Percentiles rank a stretch among this genome's conserved stretches.
Conservation (phyloP, 2,888 invertebrate genomes). For the Clepsis dumicolana region DNA sequence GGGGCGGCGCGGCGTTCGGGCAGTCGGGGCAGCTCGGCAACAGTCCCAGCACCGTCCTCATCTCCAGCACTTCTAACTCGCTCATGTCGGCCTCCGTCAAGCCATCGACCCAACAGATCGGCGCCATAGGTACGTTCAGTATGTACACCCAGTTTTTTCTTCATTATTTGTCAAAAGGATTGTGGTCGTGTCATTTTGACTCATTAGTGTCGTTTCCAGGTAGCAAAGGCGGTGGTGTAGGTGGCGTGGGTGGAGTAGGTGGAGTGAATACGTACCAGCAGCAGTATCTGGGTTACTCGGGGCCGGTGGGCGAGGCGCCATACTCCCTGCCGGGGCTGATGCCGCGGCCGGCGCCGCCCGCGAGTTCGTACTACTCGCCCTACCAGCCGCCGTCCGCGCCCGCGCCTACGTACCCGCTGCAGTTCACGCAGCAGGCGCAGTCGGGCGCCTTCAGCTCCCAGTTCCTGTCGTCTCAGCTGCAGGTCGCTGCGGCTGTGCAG, state of each 20-base stretch:
- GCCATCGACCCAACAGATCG: conserved; percentile 92
- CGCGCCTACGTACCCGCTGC: conserved; percentile 87
- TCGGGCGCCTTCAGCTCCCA: conserved; percentile 81
- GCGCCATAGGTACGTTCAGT: conserved; percentile 89
- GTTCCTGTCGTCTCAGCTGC: conserved; percentile 78
- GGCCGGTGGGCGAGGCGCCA: conserved; percentile 77
- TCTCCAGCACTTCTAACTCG: conserved; percentile 94
- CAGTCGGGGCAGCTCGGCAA: conserved; percentile 93
- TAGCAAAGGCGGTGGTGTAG: conserved; percentile 76
- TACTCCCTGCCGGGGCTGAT: conserved; percentile 79
- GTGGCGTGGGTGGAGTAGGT: conserved; percentile 74
- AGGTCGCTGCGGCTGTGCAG: conserved; percentile 80
- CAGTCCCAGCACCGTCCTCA: conserved; percentile 95
- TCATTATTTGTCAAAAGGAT: background rate
- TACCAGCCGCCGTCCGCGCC: conserved; percentile 84
- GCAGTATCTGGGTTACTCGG: conserved; percentile 80
- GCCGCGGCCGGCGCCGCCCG: conserved; percentile 79
- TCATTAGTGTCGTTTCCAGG: conserved; percentile 53
- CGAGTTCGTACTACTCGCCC: conserved; percentile 80
- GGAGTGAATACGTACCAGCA: conserved; percentile 82
- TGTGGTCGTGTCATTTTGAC: background rate
- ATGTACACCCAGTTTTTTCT: conserved; percentile 3
- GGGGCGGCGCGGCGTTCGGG: conserved; percentile 90
- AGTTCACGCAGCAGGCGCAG: conserved; percentile 87
- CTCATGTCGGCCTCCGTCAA: conserved; percentile 96